Conservation (phyloP, 1,140 invertebrate species). For the Sycophila sp. region DNA sequence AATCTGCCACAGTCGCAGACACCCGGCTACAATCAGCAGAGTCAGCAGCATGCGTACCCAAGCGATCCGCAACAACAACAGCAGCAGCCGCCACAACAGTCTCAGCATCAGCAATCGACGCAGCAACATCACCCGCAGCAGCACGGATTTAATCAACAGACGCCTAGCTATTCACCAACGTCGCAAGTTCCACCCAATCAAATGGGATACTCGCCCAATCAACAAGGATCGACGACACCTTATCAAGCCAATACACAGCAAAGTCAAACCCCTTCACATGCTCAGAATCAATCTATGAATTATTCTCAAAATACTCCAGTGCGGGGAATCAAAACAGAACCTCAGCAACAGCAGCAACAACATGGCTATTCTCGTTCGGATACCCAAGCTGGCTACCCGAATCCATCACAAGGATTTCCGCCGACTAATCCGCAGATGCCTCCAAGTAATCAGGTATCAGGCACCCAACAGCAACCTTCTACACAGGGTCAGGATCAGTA, state of each 20-base stretch:
- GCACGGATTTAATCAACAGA: conserved; percentile 22
- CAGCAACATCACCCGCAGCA: conserved; percentile 5
- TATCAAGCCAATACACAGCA: conserved; percentile 31
- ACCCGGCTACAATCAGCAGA: conserved; percentile 22
- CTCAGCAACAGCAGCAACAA: conserved; percentile 39
- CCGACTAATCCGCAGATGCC: conserved; percentile 39
- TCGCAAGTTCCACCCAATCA: background rate
- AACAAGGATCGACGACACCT: background rate
- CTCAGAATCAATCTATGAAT: conserved; percentile 43
- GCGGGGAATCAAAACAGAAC: conserved; percentile 44
- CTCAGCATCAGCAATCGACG: background rate
- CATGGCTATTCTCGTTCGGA: conserved; percentile 43
- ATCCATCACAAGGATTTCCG: conserved; percentile 45
- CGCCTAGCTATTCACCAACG: background rate
- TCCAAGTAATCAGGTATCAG: background rate
- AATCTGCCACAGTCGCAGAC: conserved; percentile 7
- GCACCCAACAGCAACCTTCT: conserved; percentile 30
- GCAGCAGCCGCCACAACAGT: background rate
- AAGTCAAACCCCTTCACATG: conserved; percentile 41
- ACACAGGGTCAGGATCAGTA: conserved; percentile 56
- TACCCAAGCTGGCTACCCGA: conserved; percentile 43
- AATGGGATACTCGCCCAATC: conserved; percentile 17
- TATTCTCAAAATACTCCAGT: conserved; percentile 48
- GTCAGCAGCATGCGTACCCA: conserved; percentile 43
- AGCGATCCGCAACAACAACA: conserved; percentile 43